phyloP scores from a whole-genome alignment of 2,113 vertebrate genomes.

The Leucoraja erinaceus region DNA sequence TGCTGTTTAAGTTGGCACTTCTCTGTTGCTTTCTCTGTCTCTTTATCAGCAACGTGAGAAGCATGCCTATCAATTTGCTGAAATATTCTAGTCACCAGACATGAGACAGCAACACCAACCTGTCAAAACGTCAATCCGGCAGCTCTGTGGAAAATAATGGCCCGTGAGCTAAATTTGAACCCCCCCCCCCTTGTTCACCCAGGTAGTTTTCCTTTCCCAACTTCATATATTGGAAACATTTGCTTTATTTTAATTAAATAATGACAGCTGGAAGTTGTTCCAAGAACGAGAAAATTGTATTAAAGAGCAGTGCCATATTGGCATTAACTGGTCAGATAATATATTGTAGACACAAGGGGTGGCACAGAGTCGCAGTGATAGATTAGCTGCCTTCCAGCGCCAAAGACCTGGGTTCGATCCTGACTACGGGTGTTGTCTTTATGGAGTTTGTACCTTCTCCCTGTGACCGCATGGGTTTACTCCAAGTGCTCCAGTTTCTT shows the following conservation, averaged over 20 bases:
- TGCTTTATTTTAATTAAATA: neutral
- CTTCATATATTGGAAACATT: neutral
- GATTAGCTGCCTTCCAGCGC: no score
- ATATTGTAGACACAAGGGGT: no score
- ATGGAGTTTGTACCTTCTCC: no score
- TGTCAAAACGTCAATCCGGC: constrained; percentile 34
- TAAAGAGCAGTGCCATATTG: neutral
- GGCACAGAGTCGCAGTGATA: no score
- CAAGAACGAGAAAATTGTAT: neutral
- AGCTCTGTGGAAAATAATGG: neutral
- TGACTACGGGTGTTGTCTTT: no score
- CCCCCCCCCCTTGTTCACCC: neutral
- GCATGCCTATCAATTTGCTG: constrained; percentile 31
- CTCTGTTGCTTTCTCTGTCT: constrained; percentile 34
- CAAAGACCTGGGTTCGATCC: no score
- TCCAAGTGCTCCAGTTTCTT: no score
- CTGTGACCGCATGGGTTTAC: no score
- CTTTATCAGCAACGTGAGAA: constrained; percentile 38
- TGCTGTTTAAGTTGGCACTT: constrained; percentile 38
- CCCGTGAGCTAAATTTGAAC: neutral
- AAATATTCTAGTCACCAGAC: constrained; percentile 35
- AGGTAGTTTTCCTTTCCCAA: neutral
- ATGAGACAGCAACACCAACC: constrained; percentile 19
- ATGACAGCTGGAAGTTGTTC: neutral
- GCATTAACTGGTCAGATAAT: neutral